phyloP scores from a whole-genome alignment of 2,888 invertebrate genomes.

The Phalera bucephala region DNA sequence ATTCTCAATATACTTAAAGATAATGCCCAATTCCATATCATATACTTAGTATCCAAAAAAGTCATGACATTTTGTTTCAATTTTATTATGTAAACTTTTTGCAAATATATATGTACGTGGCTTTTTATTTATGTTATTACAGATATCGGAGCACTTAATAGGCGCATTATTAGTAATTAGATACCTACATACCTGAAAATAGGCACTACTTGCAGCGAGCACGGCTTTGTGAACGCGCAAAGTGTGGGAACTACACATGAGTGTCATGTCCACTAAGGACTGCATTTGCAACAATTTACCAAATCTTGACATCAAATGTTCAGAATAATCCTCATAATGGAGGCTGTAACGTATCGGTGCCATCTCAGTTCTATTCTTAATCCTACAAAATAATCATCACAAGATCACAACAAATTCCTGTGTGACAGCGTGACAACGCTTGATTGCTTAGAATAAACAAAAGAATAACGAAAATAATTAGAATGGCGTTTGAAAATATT shows the following conservation, averaged over 20 bases:
- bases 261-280: slow-evolving; percentile 88
- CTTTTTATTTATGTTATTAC: too few species aligned
- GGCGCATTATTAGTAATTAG: too few species aligned
- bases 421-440: slow-evolving; percentile 12
- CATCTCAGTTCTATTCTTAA: slow-evolving; percentile 46
- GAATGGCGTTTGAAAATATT: slow-evolving; percentile 24
- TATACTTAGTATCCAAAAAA: too few species aligned
- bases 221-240: slow-evolving; percentile 89
- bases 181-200: slow-evolving; percentile 84
- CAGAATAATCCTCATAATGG: slow-evolving; percentile 87
- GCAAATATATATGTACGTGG: too few species aligned
- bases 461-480: slow-evolving; percentile 35
- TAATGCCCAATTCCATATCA: too few species aligned
- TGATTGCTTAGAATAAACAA: slow-evolving; percentile 33
- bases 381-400: slow-evolving; percentile 16
- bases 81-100: too few species aligned
- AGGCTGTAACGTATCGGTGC: slow-evolving; percentile 84
- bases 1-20: too few species aligned
- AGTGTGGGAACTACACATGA: slow-evolving; percentile 89
- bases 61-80: too few species aligned
- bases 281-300: slow-evolving; percentile 88
- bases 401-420: slow-evolving; percentile 9
- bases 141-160: too few species aligned
- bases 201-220: slow-evolving; percentile 87
- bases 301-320: slow-evolving; percentile 86